Evolutionary conservation across 2,113 vertebrate species (phyloP).

Genomic region (Oriolus oriolus): DNA sequence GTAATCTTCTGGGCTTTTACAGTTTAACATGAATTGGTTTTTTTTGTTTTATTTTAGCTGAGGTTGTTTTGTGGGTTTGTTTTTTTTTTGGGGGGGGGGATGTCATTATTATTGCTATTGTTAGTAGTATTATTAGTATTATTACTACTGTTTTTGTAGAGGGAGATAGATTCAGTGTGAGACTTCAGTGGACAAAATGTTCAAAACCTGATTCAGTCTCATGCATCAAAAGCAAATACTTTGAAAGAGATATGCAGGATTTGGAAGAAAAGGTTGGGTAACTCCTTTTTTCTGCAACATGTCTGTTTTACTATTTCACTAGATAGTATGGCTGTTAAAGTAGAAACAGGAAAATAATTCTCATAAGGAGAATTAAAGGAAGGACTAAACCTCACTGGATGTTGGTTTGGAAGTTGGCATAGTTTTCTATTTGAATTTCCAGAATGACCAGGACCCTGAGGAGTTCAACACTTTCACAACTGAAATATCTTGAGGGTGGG

Average conservation of each 20-base stretch:
- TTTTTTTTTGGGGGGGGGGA: neutral
- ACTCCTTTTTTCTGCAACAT: neutral
- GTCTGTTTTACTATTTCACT: neutral
- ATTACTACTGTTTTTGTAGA: neutral
- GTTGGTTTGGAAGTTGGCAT: neutral
- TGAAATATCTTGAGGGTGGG: neutral
- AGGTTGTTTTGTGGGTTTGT: fast-evolving
- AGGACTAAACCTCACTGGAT: neutral
- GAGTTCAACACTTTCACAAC: neutral
- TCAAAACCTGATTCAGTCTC: neutral
- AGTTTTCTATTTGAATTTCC: neutral
- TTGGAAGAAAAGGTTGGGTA: neutral
- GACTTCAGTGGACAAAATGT: neutral
- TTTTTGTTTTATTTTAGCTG: neutral
- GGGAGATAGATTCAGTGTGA: neutral
- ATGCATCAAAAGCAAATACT: neutral
- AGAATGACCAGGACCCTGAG: neutral
- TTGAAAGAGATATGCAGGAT: neutral
- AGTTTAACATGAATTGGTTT: neutral
- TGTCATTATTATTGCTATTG: neutral
- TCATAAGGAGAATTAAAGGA: neutral
- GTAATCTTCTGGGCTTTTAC: neutral
- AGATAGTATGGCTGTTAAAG: neutral
- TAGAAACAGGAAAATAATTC: neutral
- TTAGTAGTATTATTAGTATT: neutral